Evolutionary conservation across 2,797 vertebrate species (phyloP).

Genomic region (Halcyon chelicuti): DNA sequence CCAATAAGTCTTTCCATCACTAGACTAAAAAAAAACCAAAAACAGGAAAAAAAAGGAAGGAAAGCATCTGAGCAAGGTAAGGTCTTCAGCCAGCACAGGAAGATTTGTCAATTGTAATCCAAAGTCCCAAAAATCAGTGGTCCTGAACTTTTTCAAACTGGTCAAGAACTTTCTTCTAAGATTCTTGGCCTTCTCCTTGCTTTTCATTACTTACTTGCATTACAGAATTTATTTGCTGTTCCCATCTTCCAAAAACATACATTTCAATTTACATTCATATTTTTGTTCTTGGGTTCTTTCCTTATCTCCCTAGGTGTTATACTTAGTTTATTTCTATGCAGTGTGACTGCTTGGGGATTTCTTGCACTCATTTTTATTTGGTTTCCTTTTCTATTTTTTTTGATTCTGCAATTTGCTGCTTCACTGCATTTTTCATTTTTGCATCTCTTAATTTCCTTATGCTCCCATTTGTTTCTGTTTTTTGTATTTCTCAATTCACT

Average conservation of each 20-base stretch:
- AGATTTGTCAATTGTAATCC: not conserved
- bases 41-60: not conserved
- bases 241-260: not conserved
- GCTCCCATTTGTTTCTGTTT: not conserved
- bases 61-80: not conserved
- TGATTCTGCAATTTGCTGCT: not conserved
- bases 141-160: not conserved
- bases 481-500: not conserved
- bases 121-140: not conserved
- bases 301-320: not conserved
- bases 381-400: not conserved
- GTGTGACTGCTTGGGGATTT: not conserved
- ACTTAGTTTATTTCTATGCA: not conserved
- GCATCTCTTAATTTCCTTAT: not conserved
- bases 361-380: not conserved
- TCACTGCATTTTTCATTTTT: not conserved
- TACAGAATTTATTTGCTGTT: not conserved
- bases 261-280: not conserved
- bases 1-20: not conserved
- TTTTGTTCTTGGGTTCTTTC: not conserved
- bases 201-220: not conserved
- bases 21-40: not conserved
- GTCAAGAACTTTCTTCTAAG: not conserved
- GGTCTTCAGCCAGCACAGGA: not conserved
- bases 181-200: not conserved